A percentile compares a stretch with the other conserved stretches of the same genome.
Evolutionary conservation across 1,140 invertebrate genomes (phyloP).

Genomic region (Drosophila tristis): DNA sequence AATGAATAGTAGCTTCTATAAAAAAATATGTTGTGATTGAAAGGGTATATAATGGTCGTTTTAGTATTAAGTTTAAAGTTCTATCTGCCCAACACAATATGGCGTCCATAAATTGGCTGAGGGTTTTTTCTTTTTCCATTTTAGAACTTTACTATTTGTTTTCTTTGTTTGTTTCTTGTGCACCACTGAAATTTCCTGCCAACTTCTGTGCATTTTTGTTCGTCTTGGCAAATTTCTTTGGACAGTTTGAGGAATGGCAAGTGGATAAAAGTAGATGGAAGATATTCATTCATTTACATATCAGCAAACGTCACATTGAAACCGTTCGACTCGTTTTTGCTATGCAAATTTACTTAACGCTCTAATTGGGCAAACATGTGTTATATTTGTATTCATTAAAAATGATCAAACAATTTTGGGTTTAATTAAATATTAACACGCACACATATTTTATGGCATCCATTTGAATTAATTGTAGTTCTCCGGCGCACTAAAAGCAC

Average conservation of each 20-base stretch:
- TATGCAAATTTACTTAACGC: conserved; percentile 27
- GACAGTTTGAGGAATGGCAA: conserved; percentile 44
- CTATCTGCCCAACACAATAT: conserved; percentile 1
- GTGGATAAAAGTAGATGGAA: conserved; percentile 32
- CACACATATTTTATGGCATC: conserved; percentile 52
- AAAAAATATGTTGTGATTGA: no score
- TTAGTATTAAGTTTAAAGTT: neutral
- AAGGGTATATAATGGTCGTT: neutral
- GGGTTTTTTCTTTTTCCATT: neutral
- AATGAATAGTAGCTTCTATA: no score
- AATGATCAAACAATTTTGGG: conserved; percentile 53
- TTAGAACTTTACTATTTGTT: conserved; percentile 38
- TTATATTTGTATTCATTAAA: conserved; percentile 8
- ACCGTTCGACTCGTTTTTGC: neutral
- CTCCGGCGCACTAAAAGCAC: conserved; percentile 37
- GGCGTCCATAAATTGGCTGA: conserved; percentile 25
- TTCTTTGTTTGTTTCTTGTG: conserved; percentile 24
- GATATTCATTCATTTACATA: conserved; percentile 22
- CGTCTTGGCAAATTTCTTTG: conserved; percentile 36
- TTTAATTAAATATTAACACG: conserved; percentile 62
- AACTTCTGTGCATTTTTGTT: conserved; percentile 27
- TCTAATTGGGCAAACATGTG: conserved; percentile 20
- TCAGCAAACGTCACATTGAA: neutral
- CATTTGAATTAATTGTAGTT: conserved; percentile 69
- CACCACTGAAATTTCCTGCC: conserved; percentile 40